A percentile compares a stretch with the other conserved stretches of the same genome.
Evolutionary conservation across 2,797 vertebrate genomes (phyloP).

Genomic region (Simalia tracyae): DNA sequence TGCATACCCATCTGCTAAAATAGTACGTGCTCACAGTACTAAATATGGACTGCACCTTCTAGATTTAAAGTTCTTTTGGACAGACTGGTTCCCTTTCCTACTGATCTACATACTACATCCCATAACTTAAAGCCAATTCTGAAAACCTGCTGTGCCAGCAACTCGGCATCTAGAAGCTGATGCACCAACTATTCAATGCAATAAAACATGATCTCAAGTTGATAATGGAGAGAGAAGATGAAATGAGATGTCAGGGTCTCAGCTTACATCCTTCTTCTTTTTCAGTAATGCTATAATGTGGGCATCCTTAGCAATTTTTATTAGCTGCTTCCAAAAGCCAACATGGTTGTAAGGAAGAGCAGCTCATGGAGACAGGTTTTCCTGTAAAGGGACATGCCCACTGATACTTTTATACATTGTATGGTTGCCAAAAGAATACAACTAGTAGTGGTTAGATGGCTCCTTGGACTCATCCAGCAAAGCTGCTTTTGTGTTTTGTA

Average conservation of each 20-base stretch:
- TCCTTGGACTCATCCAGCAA: background rate
- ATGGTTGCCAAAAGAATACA: background rate
- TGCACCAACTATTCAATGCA: background rate
- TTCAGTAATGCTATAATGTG: background rate
- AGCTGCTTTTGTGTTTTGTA: background rate
- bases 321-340: background rate
- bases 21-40: background rate
- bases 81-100: background rate
- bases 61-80: constrained; percentile 24
- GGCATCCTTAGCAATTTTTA: background rate
- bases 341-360: no score
- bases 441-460: background rate
- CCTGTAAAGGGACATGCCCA: background rate
- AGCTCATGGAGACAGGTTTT: background rate
- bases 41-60: constrained; percentile 8
- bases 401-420: background rate
- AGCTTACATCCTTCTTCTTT: background rate
- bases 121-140: constrained; percentile 13
- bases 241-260: background rate
- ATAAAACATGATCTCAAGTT: constrained; percentile 15
- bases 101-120: constrained; percentile 1
- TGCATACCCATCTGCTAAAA: constrained; percentile 28
- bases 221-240: background rate
- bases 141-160: constrained; percentile 8
- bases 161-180: background rate